Evolutionary conservation across 2,888 invertebrate species (phyloP).

Genomic region (Strigamia crassipes): DNA sequence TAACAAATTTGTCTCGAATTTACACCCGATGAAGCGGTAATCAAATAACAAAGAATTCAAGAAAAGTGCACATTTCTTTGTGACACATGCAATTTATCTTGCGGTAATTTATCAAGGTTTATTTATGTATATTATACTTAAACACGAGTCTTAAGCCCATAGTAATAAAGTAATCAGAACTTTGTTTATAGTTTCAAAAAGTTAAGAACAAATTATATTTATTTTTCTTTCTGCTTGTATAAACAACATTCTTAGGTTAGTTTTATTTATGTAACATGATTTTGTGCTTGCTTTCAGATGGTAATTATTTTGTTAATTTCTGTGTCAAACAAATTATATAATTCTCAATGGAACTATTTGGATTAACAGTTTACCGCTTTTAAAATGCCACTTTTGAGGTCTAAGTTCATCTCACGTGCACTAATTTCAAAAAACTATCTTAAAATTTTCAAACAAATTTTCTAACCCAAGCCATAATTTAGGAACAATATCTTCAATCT

Average conservation of each 20-base stretch:
- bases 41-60: too few species aligned
- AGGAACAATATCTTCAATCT: not conserved
- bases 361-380: not conserved
- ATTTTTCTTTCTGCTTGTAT: not conserved
- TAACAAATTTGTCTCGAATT: too few species aligned
- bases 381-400: not conserved
- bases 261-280: conserved; percentile 8
- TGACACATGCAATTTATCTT: too few species aligned
- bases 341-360: not conserved
- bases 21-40: too few species aligned
- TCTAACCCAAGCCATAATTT: not conserved
- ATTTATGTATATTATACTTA: too few species aligned
- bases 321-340: not conserved
- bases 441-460: not conserved
- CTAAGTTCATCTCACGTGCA: not conserved
- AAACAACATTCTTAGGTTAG: conserved; percentile 4
- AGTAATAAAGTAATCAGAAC: too few species aligned
- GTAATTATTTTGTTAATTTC: conserved; percentile 25
- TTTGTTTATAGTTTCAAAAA: not conserved
- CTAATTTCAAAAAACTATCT: not conserved
- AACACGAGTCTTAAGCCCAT: too few species aligned
- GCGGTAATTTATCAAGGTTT: too few species aligned
- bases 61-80: too few species aligned
- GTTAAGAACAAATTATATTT: not conserved
- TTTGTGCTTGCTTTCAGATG: not conserved